phyloP scores from a whole-genome alignment of 2,113 vertebrate genomes.

The Seriola dumerili region DNA sequence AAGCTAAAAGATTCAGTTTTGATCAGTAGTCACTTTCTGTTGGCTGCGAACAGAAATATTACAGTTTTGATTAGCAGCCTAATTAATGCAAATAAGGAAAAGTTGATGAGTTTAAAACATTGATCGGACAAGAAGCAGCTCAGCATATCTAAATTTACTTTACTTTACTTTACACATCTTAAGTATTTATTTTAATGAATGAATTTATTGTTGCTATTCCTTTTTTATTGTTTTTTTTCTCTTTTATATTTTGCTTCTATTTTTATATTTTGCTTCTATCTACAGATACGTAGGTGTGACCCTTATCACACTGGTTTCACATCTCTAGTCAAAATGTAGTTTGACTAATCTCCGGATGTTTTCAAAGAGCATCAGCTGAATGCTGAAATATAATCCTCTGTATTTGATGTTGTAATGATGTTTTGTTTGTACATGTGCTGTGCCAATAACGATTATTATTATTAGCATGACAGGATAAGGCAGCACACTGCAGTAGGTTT shows the following conservation, averaged over 20 bases:
- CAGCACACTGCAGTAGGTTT: neutral
- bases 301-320: neutral
- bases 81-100: neutral
- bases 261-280: neutral
- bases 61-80: neutral
- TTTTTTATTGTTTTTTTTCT: neutral
- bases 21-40: neutral
- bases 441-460: conserved; percentile 27
- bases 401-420: neutral
- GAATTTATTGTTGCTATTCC: too few species aligned
- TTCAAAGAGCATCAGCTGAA: conserved; percentile 2
- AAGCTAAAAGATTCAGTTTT: neutral
- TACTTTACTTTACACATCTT: too few species aligned
- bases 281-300: neutral
- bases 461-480: conserved; percentile 16
- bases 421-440: conserved; percentile 23
- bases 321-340: neutral
- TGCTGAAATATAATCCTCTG: conserved; percentile 27
- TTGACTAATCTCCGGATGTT: conserved; percentile 25
- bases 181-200: neutral
- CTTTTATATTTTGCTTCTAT: too few species aligned
- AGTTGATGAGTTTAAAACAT: neutral
- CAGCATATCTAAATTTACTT: neutral
- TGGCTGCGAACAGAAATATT: neutral
- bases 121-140: too few species aligned